These are phyloP conservation scores for Caenorhabditis macrosperma DNA, from an alignment of 2,888 invertebrate species.

Conservation along the genomic window DNA sequence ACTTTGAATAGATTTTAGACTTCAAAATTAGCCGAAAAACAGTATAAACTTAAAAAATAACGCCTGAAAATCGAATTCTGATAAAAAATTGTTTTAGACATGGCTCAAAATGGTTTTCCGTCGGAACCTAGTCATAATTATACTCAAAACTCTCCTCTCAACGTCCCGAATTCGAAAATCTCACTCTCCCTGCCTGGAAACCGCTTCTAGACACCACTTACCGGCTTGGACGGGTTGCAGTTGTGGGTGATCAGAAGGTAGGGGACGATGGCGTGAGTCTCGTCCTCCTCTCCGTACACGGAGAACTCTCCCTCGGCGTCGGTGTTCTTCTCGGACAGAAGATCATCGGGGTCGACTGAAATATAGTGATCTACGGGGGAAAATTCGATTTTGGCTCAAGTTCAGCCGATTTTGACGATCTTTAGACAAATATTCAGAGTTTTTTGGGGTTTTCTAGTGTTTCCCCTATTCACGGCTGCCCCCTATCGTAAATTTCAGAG, in stretches of 20 bases:
- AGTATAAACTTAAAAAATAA: too few species aligned
- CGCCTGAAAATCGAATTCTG: background rate
- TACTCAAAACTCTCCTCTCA: background rate
- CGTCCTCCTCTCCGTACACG: constrained; percentile 69
- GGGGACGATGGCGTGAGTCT: constrained; percentile 68
- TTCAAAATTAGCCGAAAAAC: too few species aligned
- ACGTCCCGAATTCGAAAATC: background rate
- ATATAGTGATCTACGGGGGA: background rate
- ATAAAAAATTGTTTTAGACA: background rate
- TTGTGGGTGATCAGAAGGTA: constrained; percentile 68
- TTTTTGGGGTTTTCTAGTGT: too few species aligned
- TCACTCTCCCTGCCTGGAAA: background rate
- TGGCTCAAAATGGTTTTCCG: background rate
- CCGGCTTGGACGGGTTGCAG: constrained; percentile 66
- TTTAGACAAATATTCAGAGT: too few species aligned
- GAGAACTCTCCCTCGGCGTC: constrained; percentile 68
- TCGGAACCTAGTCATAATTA: background rate
- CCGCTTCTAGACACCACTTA: constrained; percentile 23
- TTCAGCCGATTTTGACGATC: background rate
- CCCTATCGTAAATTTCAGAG: too few species aligned
- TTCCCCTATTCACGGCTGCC: too few species aligned
- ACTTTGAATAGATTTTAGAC: too few species aligned
- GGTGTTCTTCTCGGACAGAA: constrained; percentile 63
- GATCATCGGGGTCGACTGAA: constrained; percentile 72
- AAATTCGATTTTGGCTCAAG: background rate